Base-by-base conservation (phyloP, 2,888 invertebrate species). In the Cenopis cana region DNA sequence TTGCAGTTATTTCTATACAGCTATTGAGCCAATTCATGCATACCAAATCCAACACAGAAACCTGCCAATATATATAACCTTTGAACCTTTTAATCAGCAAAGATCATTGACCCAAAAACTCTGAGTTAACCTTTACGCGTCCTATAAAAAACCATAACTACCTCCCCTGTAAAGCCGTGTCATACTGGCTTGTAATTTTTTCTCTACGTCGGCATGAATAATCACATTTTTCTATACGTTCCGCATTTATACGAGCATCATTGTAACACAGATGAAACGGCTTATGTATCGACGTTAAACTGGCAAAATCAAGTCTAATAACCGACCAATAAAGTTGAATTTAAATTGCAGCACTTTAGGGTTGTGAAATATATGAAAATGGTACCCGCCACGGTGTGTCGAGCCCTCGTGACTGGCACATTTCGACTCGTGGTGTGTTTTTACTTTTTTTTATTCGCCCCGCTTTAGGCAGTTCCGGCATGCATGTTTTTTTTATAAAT, bases 181-280 rank as follows among this genome's bases (percentile, higher is more conserved):
- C 88, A 85, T 86, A 86, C 83, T 81, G 80, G 83, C 84, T 84
- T 85, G 88, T 90, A 89, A 87, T 90, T 89, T 90, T 91, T 90
- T 88, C 86, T 86, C 88, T 84, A 85, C 91, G 85, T 89, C 88
- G 87, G 85, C 91, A 91, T 93, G 93, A 93, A 90, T 93, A 91
- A 90, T 90, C 93, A 91, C 89, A 92, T 92, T 92, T 92, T 90
- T 90, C 89, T 91, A 89, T 90, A 89, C 90, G 89, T 88, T 88
- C 89, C 89, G 88, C 87, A 86, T 90, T 90, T 89, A 88, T 88
- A 87, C 85, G 81, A 83, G 81, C 86, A 79, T 80, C 76, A 76
- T 78, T 74, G 69, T 68, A 77, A 54, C 66, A 68, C 65, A 36
- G 41, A 59, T 60, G 74, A 70, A 82, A 81, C 74, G 77, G 56